A percentile compares a stretch with the other conserved stretches of the same genome.
phyloP scores from a whole-genome alignment of 2,888 invertebrate species.

The Frankliniella intonsa region DNA sequence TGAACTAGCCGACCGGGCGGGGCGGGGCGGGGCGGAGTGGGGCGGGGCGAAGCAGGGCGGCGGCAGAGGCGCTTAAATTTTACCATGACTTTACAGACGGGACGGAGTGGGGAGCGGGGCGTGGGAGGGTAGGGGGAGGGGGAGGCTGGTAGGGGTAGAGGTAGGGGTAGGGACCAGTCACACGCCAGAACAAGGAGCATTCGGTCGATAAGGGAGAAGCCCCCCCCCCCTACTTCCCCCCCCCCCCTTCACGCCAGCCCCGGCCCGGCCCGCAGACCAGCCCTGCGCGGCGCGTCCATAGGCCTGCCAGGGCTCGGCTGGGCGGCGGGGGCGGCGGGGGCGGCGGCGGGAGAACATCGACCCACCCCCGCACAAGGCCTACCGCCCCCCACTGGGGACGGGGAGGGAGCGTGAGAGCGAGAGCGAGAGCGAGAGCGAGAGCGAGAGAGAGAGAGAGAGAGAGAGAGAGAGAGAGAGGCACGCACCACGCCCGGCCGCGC shows the following conservation, averaged over 20 bases:
- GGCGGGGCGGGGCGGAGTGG: conserved; percentile 11
- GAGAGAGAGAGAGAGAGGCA: too few species aligned
- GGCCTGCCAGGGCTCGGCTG: neutral
- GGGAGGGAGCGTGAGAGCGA: too few species aligned
- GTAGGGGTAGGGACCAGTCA: conserved; percentile 8
- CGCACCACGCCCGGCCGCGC: too few species aligned
- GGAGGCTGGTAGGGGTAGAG: neutral
- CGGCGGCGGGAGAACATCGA: neutral
- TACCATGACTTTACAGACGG: too few species aligned
- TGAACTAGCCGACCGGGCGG: conserved; percentile 27
- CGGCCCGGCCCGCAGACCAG: too few species aligned
- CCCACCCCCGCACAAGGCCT: conserved; percentile 15
- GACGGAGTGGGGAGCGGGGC: conserved; percentile 14
- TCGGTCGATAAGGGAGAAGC: neutral
- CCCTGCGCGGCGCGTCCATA: neutral
- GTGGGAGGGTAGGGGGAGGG: neutral
- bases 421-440: too few species aligned
- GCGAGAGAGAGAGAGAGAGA: too few species aligned
- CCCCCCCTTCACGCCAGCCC: too few species aligned
- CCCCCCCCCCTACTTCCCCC: neutral
- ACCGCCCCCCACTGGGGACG: neutral
- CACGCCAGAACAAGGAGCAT: neutral
- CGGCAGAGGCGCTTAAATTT: too few species aligned
- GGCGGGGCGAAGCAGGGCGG: conserved; percentile 3
- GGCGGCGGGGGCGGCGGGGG: neutral